Conservation (phyloP, 2,797 vertebrate genomes). For the Malacoraja senta region DNA sequence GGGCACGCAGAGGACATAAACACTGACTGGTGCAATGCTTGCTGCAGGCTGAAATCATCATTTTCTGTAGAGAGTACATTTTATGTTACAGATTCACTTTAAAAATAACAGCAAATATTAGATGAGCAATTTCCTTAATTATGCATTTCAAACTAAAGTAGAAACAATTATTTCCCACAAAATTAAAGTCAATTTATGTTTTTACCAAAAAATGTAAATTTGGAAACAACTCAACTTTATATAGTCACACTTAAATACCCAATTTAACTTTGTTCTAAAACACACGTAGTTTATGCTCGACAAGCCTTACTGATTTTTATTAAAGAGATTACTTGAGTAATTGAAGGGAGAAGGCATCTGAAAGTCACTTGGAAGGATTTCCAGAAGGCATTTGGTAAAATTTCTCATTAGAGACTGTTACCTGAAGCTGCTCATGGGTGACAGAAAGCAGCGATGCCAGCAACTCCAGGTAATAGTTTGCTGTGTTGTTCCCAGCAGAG, state of each 20-base stretch:
- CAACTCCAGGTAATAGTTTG: conserved; percentile 73
- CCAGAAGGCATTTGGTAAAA: not conserved
- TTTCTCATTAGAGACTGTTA: not conserved
- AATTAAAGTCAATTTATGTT: not conserved
- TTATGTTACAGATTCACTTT: conserved; percentile 3
- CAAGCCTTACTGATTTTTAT: not conserved
- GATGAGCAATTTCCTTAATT: not conserved
- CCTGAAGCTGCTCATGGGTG: not conserved
- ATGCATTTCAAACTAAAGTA: not conserved
- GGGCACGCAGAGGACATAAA: conserved; percentile 65
- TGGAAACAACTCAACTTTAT: not conserved
- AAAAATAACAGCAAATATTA: not conserved
- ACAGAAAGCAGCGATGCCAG: conserved; percentile 68
- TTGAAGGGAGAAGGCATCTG: not conserved
- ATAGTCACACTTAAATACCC: too few species aligned
- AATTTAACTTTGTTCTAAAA: too few species aligned
- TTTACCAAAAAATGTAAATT: not conserved
- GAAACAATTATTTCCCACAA: not conserved
- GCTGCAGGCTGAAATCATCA: conserved; percentile 56
- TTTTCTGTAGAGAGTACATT: conserved; percentile 45
- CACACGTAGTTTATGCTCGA: not conserved
- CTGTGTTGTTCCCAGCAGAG: conserved; percentile 76
- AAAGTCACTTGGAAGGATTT: not conserved
- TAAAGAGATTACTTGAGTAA: not conserved
- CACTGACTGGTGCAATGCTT: conserved; percentile 64